These are phyloP conservation scores for Eriosoma lanigerum DNA, from an alignment of 1,140 invertebrate species.

Conservation along the genomic window DNA sequence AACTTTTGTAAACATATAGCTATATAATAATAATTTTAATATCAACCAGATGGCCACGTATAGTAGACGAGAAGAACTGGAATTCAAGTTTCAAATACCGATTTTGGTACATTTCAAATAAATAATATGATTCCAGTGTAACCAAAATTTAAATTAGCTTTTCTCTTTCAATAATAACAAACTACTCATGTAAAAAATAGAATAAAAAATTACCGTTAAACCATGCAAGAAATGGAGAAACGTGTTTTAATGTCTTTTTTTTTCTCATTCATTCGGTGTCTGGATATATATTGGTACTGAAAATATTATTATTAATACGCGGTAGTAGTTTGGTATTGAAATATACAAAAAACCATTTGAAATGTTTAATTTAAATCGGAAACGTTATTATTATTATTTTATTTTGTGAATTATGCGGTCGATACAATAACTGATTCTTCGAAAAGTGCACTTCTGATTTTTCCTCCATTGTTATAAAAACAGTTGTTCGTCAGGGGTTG, in stretches of 20 bases:
- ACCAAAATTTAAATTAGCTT: constrained; percentile 44
- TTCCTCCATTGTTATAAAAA: background rate
- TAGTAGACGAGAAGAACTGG: constrained; percentile 20
- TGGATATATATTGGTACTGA: background rate
- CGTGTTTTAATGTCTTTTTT: constrained; percentile 39
- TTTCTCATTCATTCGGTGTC: background rate
- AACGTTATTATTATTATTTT: background rate
- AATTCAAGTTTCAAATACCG: background rate
- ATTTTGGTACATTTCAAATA: constrained; percentile 26
- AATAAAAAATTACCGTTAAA: constrained; percentile 31
- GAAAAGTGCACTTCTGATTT: background rate
- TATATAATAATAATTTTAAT: constrained; percentile 11
- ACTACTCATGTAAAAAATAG: constrained; percentile 19
- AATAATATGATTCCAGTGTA: constrained; percentile 26
- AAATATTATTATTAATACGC: constrained; percentile 32
- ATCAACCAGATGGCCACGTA: constrained; percentile 31
- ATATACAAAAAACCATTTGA: background rate
- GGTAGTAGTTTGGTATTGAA: constrained; percentile 14
- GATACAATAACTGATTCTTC: background rate
- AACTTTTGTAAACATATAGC: background rate
- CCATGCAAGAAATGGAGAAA: constrained; percentile 18
- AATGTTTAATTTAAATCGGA: background rate
- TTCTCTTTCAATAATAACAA: constrained; percentile 41
- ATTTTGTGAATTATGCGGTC: background rate
- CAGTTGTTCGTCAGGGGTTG: background rate